These are phyloP conservation scores for Brienomyrus brachyistius DNA, from an alignment of 2,113 vertebrate species.

Conservation along the genomic window DNA sequence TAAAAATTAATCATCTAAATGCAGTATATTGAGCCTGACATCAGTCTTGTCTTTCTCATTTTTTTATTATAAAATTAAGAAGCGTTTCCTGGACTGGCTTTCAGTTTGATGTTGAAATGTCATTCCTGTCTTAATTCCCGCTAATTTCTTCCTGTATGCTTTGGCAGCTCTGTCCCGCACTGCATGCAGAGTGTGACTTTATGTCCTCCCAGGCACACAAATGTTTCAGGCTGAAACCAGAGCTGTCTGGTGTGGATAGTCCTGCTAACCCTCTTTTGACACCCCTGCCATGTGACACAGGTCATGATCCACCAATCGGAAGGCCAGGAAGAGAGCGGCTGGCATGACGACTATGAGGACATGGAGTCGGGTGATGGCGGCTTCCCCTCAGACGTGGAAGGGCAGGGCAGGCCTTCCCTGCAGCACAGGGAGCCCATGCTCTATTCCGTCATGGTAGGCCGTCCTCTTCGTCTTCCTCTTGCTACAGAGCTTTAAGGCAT, in stretches of 20 bases:
- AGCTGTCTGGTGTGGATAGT: neutral
- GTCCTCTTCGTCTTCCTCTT: neutral
- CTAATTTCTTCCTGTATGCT: constrained; percentile 36
- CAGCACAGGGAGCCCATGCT: constrained; percentile 23
- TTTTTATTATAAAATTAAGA: constrained; percentile 30
- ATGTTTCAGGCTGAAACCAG: neutral
- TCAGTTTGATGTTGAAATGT: constrained; percentile 33
- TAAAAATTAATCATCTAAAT: neutral
- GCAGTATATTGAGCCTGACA: neutral
- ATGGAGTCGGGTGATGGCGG: constrained; percentile 70
- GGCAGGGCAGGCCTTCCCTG: constrained; percentile 41
- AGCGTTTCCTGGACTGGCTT: constrained; percentile 30
- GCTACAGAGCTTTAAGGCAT: neutral
- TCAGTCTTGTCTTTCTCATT: neutral
- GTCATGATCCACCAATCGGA: constrained; percentile 71
- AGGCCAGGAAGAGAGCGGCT: constrained; percentile 70
- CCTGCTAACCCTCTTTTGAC: neutral
- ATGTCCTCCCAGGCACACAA: neutral
- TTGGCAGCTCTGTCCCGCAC: constrained; percentile 20
- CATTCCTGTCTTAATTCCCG: constrained; percentile 43
- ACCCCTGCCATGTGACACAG: constrained; percentile 52
- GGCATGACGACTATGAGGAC: constrained; percentile 69
- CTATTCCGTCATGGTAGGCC: constrained; percentile 42
- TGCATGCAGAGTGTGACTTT: neutral
- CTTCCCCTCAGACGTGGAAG: constrained; percentile 62